Base-by-base conservation (phyloP, 2,888 invertebrate species). In the Acronicta alni region DNA sequence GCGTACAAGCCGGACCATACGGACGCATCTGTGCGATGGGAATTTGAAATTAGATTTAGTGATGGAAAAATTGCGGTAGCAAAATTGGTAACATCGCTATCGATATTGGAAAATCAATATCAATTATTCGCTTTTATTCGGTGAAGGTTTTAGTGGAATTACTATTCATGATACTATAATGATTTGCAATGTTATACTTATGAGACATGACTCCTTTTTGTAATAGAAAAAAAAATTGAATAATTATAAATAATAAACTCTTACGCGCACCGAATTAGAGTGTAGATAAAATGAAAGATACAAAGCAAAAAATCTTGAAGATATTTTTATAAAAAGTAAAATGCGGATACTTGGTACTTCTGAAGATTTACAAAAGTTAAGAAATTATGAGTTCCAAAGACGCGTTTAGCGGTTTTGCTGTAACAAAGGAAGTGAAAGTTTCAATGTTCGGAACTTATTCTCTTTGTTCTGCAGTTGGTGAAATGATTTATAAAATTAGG, bases 1-100 rank as follows among this genome's bases (percentile, higher is more conserved):
- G 1, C 94, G 89, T 5, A 93, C 92, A 0, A 94, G 83, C 0
- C 93, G 88, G 1, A 94, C 94, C 89, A 94, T 94, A 12, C 94
- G 88, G 14, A 94, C 90, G 67, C 93, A 93, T 78, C 94, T 94
- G 78, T 35, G 37, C 26, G 8, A 9, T 32, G 12, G 3, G 8
- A 30, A 42, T 26, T 35, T 8, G 7, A 55, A 47, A 38, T 55
- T 15, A 37, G 14, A 8, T 39, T 43, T 45, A 18, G 23, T 43
- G 20, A 43, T 0, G 0, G 6, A 23, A 15, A 23, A 5, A 41
- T 17, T 16, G 4, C 1, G 18, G 17, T 30, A 39, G 12, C 12
- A 39, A 17, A 39, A 39, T 39, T 17, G 5, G 8, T 26, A 9
- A 26, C 9, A 26, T 7, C 20, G 5, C 8, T 26, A 7, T 9